Evolutionary conservation across 2,888 invertebrate genomes (phyloP).

Genomic region (Patella depressa): DNA sequence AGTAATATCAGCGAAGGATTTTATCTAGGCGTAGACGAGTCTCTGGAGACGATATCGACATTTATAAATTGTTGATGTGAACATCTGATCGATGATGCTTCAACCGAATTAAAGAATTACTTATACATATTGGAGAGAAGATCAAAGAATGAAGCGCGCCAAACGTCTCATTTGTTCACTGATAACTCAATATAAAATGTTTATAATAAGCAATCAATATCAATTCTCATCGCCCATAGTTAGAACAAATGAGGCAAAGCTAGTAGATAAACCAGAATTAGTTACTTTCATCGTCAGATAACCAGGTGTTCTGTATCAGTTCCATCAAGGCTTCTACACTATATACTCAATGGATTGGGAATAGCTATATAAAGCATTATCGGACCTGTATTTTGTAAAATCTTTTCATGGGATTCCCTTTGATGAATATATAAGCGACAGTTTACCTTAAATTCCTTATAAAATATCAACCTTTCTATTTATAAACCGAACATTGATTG

Average conservation of each 20-base stretch:
- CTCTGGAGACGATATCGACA: slow-evolving; percentile 12
- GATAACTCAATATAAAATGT: slow-evolving; percentile 15
- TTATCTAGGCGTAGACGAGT: neutral
- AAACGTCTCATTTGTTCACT: slow-evolving; percentile 20
- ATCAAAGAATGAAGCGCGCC: slow-evolving; percentile 27
- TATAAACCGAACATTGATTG: no score
- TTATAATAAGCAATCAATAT: slow-evolving; percentile 17
- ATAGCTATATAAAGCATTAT: no score
- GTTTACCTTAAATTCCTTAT: no score
- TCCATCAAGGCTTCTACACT: no score
- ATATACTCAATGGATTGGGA: no score
- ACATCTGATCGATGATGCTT: slow-evolving; percentile 26
- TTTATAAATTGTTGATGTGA: slow-evolving; percentile 23
- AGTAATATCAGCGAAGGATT: no score
- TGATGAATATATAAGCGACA: no score
- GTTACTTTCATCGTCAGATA: neutral
- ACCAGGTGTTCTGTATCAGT: no score
- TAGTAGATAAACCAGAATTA: slow-evolving; percentile 15
- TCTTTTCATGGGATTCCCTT: no score
- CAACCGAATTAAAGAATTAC: slow-evolving; percentile 44
- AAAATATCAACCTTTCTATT: no score
- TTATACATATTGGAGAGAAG: slow-evolving; percentile 34
- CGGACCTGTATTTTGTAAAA: no score
- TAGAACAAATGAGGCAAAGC: slow-evolving; percentile 18
- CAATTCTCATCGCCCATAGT: slow-evolving; percentile 11